Evolutionary conservation across 2,888 invertebrate species (phyloP), one percentile per base, ranked within the genome.

Genomic region (Tricholauxania praeusta): DNA sequence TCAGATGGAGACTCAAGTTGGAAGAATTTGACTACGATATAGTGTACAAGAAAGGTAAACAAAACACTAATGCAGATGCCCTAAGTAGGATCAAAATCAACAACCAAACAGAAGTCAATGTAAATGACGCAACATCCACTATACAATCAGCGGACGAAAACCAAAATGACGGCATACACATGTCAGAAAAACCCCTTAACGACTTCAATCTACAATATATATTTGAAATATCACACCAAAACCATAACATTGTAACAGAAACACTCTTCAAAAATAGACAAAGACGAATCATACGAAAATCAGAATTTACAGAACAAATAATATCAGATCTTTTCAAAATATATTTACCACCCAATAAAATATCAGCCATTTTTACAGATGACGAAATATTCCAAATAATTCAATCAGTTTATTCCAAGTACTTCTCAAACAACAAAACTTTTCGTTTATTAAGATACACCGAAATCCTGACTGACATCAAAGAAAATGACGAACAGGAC

Each of bases 401-500:
- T 60, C 64, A 39, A 57, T 51, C 51, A 70, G 2, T 39, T 48
- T 51, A 52, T 65, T 28, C 64, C 28, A 65, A 65, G 69, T 65
- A 52, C 68, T 47, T 71, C n/a, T n/a, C n/a, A n/a, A n/a, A n/a
- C n/a, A n/a, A n/a, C n/a, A n/a, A n/a, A n/a, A n/a, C n/a, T n/a
- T n/a, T n/a, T n/a, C n/a, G 67, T 64, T 17, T 76, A 51, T 67
- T 74, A 53, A 65, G 72, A 15, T 78, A 72, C 52, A 76, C 57
- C 52, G 73, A 76, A 68, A 65, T 75, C 10, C 49, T 76, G 72
- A 51, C 48, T 68, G 77, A 78, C 39, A 59, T 77, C 51, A 73
- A n/a, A 28, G 55, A 77, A 12, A 69, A 22, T 12, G 79, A 78
- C 48, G 72, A 75, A 68, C 76, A 78, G 60, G 77, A 79, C 51